phyloP scores from a whole-genome alignment of 2,888 invertebrate species.

The Caenorhabditis sp. region DNA sequence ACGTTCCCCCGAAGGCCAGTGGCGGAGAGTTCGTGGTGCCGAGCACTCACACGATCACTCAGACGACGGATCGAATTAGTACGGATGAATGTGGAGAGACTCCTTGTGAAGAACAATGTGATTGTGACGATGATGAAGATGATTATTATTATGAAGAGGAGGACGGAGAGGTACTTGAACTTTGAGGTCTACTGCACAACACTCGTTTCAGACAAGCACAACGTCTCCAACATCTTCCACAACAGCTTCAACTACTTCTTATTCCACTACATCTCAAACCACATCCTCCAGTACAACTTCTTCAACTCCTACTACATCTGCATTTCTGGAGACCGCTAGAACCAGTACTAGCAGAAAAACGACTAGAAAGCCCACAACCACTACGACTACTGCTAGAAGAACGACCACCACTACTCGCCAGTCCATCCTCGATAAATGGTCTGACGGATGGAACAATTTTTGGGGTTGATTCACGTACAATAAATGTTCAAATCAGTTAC shows the following conservation, averaged over 20 bases:
- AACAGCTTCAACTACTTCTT: constrained; percentile 11
- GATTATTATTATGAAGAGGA: constrained; percentile 42
- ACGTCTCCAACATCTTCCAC: constrained; percentile 21
- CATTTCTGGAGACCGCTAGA: too few species aligned
- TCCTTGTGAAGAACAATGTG: constrained; percentile 33
- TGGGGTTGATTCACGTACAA: constrained; percentile 18
- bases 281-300: not conserved
- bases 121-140: constrained; percentile 51
- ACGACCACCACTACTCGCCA: constrained; percentile 26
- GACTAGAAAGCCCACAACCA: constrained; percentile 1
- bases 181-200: constrained; percentile 1
- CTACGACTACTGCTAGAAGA: constrained; percentile 21
- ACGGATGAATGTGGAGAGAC: constrained; percentile 30
- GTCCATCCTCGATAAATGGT: constrained; percentile 25
- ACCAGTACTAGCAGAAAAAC: constrained; percentile 7
- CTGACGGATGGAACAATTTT: constrained; percentile 34
- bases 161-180: constrained; percentile 32
- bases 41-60: constrained; percentile 11
- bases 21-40: constrained; percentile 29
- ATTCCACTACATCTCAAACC: not conserved
- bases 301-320: not conserved
- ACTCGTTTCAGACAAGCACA: not conserved
- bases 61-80: constrained; percentile 1
- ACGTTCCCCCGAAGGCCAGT: constrained; percentile 22
- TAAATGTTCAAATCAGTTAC: not conserved